These are phyloP conservation scores for Scyliorhinus canicula DNA, from an alignment of 2,797 vertebrate genomes.

Conservation along the genomic window DNA sequence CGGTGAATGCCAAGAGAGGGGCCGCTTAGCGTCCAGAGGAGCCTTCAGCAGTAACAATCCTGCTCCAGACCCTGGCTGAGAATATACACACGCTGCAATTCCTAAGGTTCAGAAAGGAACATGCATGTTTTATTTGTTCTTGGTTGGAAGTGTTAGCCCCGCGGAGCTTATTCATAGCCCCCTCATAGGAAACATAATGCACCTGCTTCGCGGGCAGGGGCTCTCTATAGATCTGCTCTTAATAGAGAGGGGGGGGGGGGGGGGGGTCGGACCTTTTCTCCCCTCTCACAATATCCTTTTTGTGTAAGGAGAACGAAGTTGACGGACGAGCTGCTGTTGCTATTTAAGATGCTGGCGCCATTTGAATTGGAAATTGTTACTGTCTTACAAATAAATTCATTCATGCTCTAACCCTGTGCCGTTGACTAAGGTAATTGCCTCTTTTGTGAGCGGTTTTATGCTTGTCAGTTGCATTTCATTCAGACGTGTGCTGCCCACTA, in stretches of 20 bases:
- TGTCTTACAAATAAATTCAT: slow-evolving; percentile 31
- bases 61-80: neutral
- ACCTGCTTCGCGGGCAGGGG: slow-evolving; percentile 18
- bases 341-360: slow-evolving; percentile 29
- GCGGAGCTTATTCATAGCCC: slow-evolving; percentile 7
- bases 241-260: neutral
- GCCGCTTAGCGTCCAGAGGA: slow-evolving; percentile 44
- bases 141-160: neutral
- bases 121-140: neutral
- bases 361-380: slow-evolving; percentile 23
- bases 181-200: neutral
- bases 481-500: neutral
- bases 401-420: slow-evolving; percentile 3
- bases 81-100: neutral
- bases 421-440: slow-evolving; percentile 27
- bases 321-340: slow-evolving; percentile 17
- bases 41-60: neutral
- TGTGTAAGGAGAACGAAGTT: neutral
- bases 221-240: slow-evolving; percentile 2
- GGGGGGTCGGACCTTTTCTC: neutral
- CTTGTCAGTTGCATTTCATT: neutral
- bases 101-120: neutral
- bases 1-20: slow-evolving; percentile 97
- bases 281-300: slow-evolving; percentile 26
- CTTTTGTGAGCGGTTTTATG: neutral